A percentile compares a stretch with the other conserved stretches of the same genome.
Conservation (phyloP, 1,140 invertebrate genomes). For the Linepithema humile region DNA sequence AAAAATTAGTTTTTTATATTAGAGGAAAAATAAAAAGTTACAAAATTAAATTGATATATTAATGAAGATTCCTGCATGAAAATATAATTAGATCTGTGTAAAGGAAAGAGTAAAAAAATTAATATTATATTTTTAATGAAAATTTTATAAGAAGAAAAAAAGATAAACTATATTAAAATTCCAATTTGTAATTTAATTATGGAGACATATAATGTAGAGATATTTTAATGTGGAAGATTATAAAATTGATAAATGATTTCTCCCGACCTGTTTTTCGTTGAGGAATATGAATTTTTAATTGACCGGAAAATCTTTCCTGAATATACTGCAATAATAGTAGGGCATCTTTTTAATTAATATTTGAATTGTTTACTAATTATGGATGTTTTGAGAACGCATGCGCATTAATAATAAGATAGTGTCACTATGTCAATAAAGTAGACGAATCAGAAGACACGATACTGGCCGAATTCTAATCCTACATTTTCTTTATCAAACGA, state of each 20-base stretch:
- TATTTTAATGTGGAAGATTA: background rate
- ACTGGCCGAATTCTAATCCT: slow-evolving; percentile 40
- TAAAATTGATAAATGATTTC: background rate
- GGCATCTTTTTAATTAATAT: background rate
- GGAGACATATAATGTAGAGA: no score
- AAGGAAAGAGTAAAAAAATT: background rate
- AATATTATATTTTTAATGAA: background rate
- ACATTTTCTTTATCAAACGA: slow-evolving; percentile 47
- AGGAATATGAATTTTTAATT: background rate
- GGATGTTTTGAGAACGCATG: background rate
- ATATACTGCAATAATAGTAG: background rate
- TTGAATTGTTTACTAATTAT: background rate
- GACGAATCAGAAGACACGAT: slow-evolving; percentile 33
- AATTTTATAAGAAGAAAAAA: background rate
- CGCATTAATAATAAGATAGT: background rate
- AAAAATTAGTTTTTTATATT: background rate
- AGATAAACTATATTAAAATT: background rate
- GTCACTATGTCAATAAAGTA: slow-evolving; percentile 11
- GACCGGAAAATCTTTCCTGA: background rate
- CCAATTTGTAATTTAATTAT: background rate
- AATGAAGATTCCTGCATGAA: background rate
- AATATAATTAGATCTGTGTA: background rate
- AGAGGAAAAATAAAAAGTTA: background rate
- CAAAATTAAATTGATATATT: background rate
- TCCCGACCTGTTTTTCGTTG: background rate